Evolutionary conservation across 2,797 vertebrate species (phyloP), one percentile per base, ranked within the genome.

Genomic region (Dromococcyx pavoninus): DNA sequence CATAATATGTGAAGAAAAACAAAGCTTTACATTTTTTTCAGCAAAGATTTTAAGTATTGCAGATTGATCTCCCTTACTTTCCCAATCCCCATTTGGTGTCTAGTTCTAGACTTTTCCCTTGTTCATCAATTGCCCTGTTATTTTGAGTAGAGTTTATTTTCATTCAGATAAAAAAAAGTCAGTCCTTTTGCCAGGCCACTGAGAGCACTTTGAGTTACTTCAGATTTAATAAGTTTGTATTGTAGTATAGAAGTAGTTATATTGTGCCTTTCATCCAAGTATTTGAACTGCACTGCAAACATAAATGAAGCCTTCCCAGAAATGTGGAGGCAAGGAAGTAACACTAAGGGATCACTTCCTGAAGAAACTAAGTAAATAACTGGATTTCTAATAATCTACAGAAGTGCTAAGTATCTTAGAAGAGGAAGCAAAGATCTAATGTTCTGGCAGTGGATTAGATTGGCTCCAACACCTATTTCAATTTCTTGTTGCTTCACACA

Each of bases 151-250:
- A 65, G 13, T 57, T 57, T 67, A 15, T 90, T 92, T 91, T 94
- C n/a, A 50, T 88, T 88, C 41, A 86, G 66, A 41, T 75, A 32
- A 65, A 86, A 58, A 48, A 84, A 94, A 78, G 32, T 58, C 58
- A 62, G 73, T 73, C 67, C 28, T 89, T 77, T 92, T 58, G 33
- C 44, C 77, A 95, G 44, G 11, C 35, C 71, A 58, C 66, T 46
- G 51, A 87, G 43, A 74, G 7, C 13, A 28, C 54, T 84, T 86
- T 60, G 27, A 60, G 25, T 76, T 89, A 46, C 48, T 91, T 89
- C 37, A 64, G 33, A 44, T 82, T 71, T 70, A 64, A 28, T 61
- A 50, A 69, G 23, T 87, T 87, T 80, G 32, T 67, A 32, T 33
- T 85, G 41, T 50, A 91, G 62, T 41, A n/a, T 84, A 94, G 57